Base-by-base conservation (phyloP, 1,140 invertebrate species). In the Andricus grossulariae region DNA sequence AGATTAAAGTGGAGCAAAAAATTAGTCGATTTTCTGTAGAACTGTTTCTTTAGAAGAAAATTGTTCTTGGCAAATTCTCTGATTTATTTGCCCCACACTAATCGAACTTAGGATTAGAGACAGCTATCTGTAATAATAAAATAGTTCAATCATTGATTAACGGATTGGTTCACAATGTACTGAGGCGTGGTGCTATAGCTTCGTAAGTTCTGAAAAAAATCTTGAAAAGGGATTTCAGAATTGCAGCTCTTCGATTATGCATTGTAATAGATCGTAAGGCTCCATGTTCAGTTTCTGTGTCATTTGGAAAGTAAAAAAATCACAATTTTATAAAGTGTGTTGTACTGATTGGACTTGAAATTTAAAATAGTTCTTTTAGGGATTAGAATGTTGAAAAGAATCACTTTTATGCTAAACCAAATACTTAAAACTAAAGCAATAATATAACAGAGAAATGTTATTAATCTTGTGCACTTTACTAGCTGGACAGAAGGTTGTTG, bases 211-310 rank as follows among this genome's bases (percentile, higher is more conserved):
- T 66, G 60, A 66, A 60, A 60, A n/a, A 60, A 60, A 19, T 32
- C 60, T 66, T 66, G 25, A 66, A 66, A 66, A 66, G 21, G 60
- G 60, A 66, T 15, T 13, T 66, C 60, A 66, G 60, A 66, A 66
- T 45, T 18, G 25, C 32, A 66, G 25, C 32, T 66, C 60, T 39
- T 45, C 25, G 57, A 66, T 60, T 60, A 60, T 60, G 25, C 60
- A 66, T 66, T 66, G 60, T 66, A 66, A 66, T 66, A 66, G 60
- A 66, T 66, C 60, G 32, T 66, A 66, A 66, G 60, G n/a, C 25
- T 45, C 25, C 13, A 4, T 66, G 15, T 39, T 66, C 25, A 66
- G 13, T 39, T 66, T 66, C 4, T 45, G 32, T 66, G 21, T 66
- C 60, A 39, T n/a, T 39, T 6, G 16, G 3, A 66, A 66, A 66